Evolutionary conservation across 2,888 invertebrate species (phyloP), one percentile per base, ranked within the genome.

Genomic region (Cantharis rustica): DNA sequence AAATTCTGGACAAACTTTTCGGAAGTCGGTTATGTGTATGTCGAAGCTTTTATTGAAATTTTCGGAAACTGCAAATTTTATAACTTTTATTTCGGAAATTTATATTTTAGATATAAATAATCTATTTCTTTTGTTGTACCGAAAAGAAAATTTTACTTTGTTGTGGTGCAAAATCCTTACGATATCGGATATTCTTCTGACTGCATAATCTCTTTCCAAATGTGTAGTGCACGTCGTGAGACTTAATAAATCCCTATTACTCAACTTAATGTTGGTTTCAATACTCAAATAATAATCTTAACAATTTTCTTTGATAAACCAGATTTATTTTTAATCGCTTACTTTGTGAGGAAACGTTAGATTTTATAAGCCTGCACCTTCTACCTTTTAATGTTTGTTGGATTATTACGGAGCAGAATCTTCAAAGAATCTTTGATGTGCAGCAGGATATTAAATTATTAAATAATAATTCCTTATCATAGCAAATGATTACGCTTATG

Each of bases 261-360:
- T 77, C 69, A 68, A 73, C 71, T 68, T 77, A 64, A 62, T 62
- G 69, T 26, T 27, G 68, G 71, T 69, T 69, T 63, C 68, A 75
- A 71, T 63, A 20, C 72, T 64, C 17, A 13, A 66, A 20, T 64
- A 68, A 74, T 77, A 77, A 77, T 77, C 77, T 62, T 73, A 71
- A 70, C 61, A 20, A 76, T 76, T 76, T 73, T 61, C 73, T 76
- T 76, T 76, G 76, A 72, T 62, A 71, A 71, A 71, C 63, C 27
- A 71, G 76, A 73, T 76, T 75, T 75, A 75, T 71, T 75, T 75
- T 75, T 75, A 75, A 75, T 75, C 75, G 75, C 63, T 71, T 16
- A 26, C 26, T 61, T 63, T 61, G 63, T 70, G 47, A 70, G 23
- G 69, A 74, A 74, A 69, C 70, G 69, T 70, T 66, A 74, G 74